phyloP scores from a whole-genome alignment of 2,888 invertebrate genomes.

The Cybosia mesomella region DNA sequence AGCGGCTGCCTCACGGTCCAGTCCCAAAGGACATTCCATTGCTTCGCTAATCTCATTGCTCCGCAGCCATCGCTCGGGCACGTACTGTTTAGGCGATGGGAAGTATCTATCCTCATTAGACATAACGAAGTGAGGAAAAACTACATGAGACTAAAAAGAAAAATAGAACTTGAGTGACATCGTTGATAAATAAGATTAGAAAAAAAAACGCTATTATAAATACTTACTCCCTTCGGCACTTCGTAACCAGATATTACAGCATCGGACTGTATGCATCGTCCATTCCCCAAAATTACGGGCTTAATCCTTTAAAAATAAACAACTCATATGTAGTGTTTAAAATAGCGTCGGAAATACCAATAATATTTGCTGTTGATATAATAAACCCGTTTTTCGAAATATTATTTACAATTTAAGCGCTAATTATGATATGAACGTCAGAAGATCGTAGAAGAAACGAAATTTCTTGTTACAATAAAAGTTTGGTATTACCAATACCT shows the following conservation, averaged over 20 bases:
- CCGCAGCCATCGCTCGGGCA: conserved; percentile 93
- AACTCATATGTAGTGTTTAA: conserved; percentile 10
- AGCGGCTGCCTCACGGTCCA: conserved; percentile 40
- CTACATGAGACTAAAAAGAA: conserved; percentile 91
- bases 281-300: conserved; percentile 94
- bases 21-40: conserved; percentile 37
- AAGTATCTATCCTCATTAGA: conserved; percentile 92
- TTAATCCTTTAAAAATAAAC: conserved; percentile 88
- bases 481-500: conserved; percentile 11
- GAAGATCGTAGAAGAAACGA: conserved; percentile 4
- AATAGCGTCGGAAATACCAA: conserved; percentile 17
- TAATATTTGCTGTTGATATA: conserved; percentile 23
- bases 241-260: conserved; percentile 92
- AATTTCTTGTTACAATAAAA: conserved; percentile 5
- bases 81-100: conserved; percentile 89
- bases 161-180: conserved; percentile 5
- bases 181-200: background rate
- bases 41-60: conserved; percentile 60
- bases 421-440: too few species aligned
- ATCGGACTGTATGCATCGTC: conserved; percentile 91
- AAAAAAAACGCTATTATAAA: background rate
- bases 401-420: conserved; percentile 9
- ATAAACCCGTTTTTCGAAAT: conserved; percentile 20
- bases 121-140: conserved; percentile 92
- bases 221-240: conserved; percentile 93